phyloP scores from a whole-genome alignment of 2,888 invertebrate species.

The Euplagia quadripunctaria region DNA sequence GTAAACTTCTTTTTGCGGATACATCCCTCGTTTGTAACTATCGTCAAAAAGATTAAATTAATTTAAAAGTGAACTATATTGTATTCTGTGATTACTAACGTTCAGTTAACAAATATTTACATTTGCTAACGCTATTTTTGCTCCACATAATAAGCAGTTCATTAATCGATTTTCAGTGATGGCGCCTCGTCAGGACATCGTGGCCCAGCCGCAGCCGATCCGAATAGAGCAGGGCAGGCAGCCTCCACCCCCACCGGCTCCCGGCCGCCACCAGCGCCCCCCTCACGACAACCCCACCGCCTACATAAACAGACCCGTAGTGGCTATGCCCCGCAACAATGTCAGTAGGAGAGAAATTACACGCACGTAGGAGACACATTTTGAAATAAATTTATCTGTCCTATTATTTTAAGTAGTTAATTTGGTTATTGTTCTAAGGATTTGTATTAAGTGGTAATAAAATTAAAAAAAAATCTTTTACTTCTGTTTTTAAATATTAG shows the following conservation, averaged over 20 bases:
- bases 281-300: slow-evolving; percentile 79
- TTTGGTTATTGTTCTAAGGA: neutral
- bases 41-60: no score
- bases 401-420: neutral
- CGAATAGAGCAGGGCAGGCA: slow-evolving; percentile 64
- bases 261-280: slow-evolving; percentile 79
- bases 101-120: neutral
- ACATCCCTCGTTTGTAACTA: no score
- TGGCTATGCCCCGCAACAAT: slow-evolving; percentile 54
- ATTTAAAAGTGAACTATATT: no score
- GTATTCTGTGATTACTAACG: neutral
- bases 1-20: no score
- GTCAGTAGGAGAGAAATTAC: slow-evolving; percentile 57
- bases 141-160: slow-evolving; percentile 21
- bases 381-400: neutral
- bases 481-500: neutral
- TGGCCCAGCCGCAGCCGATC: slow-evolving; percentile 67
- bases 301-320: slow-evolving; percentile 69
- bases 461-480: neutral
- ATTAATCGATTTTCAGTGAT: slow-evolving; percentile 64
- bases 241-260: slow-evolving; percentile 76
- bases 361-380: slow-evolving; percentile 35
- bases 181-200: slow-evolving; percentile 79
- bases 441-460: neutral
- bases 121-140: neutral